Conservation (phyloP, 2,888 invertebrate genomes). For the Entomobrya proxima region DNA sequence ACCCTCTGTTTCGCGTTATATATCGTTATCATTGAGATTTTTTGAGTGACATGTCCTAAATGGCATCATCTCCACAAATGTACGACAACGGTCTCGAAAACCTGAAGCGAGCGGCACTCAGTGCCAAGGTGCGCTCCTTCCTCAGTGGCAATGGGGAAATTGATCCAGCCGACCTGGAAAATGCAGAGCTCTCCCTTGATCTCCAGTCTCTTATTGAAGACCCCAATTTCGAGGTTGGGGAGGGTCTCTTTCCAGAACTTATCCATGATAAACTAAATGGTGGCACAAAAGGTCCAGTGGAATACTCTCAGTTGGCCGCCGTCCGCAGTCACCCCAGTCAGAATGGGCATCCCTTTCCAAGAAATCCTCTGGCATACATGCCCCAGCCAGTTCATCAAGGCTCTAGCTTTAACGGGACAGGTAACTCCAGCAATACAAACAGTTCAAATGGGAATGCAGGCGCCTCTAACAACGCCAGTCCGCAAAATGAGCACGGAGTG, state of each 20-base stretch:
- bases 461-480: slow-evolving; percentile 51
- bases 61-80: slow-evolving; percentile 83
- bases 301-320: slow-evolving; percentile 74
- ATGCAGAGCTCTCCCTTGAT: slow-evolving; percentile 94
- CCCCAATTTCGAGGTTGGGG: slow-evolving; percentile 85
- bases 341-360: slow-evolving; percentile 71
- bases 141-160: slow-evolving; percentile 78
- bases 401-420: slow-evolving; percentile 78
- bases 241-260: slow-evolving; percentile 91
- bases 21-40: neutral
- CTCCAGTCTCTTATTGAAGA: slow-evolving; percentile 95
- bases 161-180: slow-evolving; percentile 92
- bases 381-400: slow-evolving; percentile 93
- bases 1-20: neutral
- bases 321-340: slow-evolving; percentile 69
- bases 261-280: slow-evolving; percentile 78
- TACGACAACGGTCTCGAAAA: slow-evolving; percentile 86
- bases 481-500: slow-evolving; percentile 62
- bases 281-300: slow-evolving; percentile 48
- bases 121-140: slow-evolving; percentile 75
- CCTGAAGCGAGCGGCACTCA: slow-evolving; percentile 79
- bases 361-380: slow-evolving; percentile 91
- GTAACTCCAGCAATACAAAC: slow-evolving; percentile 48
- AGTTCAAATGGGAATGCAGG: slow-evolving; percentile 75
- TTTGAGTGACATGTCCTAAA: slow-evolving; percentile 61